Conservation (phyloP, 2,888 invertebrate genomes). For the Acleris cristana region DNA sequence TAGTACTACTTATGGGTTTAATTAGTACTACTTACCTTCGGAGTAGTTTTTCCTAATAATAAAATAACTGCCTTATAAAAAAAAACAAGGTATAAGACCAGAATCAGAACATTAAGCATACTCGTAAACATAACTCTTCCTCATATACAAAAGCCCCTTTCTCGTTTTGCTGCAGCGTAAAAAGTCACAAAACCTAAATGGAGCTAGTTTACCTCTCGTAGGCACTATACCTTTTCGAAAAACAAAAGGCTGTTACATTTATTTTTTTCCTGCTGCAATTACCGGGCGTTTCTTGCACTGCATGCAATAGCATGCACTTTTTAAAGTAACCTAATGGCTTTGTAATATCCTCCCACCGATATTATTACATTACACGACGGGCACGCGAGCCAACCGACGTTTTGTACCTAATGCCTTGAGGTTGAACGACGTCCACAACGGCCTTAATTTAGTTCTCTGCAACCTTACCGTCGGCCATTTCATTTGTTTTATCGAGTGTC, state of each 20-base stretch:
- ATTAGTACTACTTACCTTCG: no score
- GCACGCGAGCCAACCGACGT: constrained; percentile 52
- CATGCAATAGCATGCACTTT: constrained; percentile 46
- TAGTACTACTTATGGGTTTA: no score
- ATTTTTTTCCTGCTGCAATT: constrained; percentile 20
- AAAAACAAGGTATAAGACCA: no score
- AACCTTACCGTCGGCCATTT: constrained; percentile 38
- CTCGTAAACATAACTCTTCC: background rate
- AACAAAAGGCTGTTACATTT: constrained; percentile 27
- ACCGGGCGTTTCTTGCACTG: constrained; percentile 35
- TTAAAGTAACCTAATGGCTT: constrained; percentile 57
- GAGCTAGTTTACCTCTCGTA: constrained; percentile 30
- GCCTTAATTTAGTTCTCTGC: constrained; percentile 45
- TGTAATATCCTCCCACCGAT: constrained; percentile 59
- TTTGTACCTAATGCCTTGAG: constrained; percentile 54
- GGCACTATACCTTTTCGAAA: constrained; percentile 24
- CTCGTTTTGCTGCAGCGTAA: constrained; percentile 1
- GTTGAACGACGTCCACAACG: constrained; percentile 35
- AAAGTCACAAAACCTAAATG: constrained; percentile 22
- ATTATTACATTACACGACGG: constrained; percentile 56
- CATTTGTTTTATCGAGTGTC: background rate
- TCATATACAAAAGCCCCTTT: background rate
- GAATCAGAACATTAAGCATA: no score
- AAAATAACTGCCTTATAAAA: no score
- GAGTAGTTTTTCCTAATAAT: no score